Conservation (phyloP, 2,797 vertebrate genomes). For the Amblyraja radiata region DNA sequence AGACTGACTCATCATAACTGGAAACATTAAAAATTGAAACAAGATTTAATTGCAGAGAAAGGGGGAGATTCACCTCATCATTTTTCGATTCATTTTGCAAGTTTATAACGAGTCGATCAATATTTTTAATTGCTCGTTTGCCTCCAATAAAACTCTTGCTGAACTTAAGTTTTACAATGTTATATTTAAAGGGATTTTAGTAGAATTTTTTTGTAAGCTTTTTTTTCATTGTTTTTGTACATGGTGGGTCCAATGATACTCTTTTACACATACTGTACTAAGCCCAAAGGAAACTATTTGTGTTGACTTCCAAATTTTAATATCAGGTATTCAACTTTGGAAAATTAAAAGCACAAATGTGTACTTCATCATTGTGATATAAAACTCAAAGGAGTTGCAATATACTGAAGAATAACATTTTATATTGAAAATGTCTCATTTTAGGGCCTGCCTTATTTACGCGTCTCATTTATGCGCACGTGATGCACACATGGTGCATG, state of each 20-base stretch:
- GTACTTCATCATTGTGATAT: not conserved
- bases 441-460: too few relatives aligned
- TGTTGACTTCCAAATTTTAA: not conserved
- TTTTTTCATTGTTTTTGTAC: not conserved
- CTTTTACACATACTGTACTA: not conserved
- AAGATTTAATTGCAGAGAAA: too few relatives aligned
- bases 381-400: too few relatives aligned
- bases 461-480: too few relatives aligned
- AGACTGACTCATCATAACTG: too few relatives aligned
- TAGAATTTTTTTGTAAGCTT: not conserved
- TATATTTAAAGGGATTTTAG: not conserved
- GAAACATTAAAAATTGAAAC: too few relatives aligned
- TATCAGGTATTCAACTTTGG: not conserved
- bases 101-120: not conserved
- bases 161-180: not conserved
- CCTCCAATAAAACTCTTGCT: not conserved
- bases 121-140: not conserved
- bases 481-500: too few relatives aligned
- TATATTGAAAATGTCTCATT: too few relatives aligned
- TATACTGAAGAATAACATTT: too few relatives aligned
- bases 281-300: not conserved
- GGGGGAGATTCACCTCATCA: too few relatives aligned
- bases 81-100: not conserved
- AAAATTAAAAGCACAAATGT: not conserved
- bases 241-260: not conserved